Base-by-base conservation (phyloP, 2,888 invertebrate genomes). In the Drepana falcataria region DNA sequence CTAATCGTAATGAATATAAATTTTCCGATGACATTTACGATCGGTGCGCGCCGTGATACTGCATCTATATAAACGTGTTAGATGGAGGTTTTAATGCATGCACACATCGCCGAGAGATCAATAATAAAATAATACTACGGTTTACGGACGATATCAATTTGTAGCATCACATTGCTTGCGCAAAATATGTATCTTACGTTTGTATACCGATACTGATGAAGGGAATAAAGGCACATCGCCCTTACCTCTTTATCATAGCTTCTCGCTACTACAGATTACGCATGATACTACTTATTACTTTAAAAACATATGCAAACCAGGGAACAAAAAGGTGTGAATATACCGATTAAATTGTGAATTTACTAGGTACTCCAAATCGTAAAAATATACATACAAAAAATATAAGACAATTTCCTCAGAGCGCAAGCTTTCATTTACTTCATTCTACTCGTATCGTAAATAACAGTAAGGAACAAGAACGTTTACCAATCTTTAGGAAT, bases 1-100 rank as follows among this genome's bases (percentile, higher is more conserved):
- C 90, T 89, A 89, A 89, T 88, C 89, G 90, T 88, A 86, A 87
- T 90, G 87, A 88, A 90, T 89, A 91, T 91, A 91, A 90, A 91
- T 91, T 89, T 89, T 87, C 85, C 83, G 85, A 88, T 88, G 90
- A 90, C 90, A 87, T 91, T 90, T 88, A 91, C 87, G 90, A 89
- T 85, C 86, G 81, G 73, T 78, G 77, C 85, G 77, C 85, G 77
- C 83, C 81, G 81, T 86, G 87, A 85, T 87, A 87, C 82, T 76
- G 82, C 81, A 81, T 85, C 83, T 79, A 82, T 81, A 83, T 83
- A 83, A 79, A 83, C 80, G 79, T 79, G 81, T 85, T 81, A 81
- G 84, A 82, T 78, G 72, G 73, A 76, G 67, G 76, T 79, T 80
- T 83, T 77, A 79, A 84, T 80, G 74, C 79, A 82, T 83, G 77